Percentiles rank a stretch among this genome's conserved stretches.
phyloP scores from a whole-genome alignment of 2,888 invertebrate species.

The Plagodis dolabraria region DNA sequence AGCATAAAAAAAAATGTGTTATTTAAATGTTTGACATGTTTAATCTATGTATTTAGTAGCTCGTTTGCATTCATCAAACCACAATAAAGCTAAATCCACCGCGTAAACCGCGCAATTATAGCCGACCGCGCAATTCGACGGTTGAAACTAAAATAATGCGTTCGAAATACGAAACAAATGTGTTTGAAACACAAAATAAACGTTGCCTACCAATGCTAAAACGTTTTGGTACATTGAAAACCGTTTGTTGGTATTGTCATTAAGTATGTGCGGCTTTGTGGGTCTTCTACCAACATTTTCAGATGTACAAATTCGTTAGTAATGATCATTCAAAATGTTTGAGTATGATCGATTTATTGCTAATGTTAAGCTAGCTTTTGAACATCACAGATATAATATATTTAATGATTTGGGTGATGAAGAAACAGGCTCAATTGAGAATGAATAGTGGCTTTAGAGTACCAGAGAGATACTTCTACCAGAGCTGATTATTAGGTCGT shows the following conservation, averaged over 20 bases:
- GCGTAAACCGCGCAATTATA: slow-evolving; percentile 72
- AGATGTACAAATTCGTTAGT: slow-evolving; percentile 1
- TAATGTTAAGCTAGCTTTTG: too few relatives aligned
- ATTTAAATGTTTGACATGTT: too few relatives aligned
- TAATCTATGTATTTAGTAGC: slow-evolving; percentile 30
- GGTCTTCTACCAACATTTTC: slow-evolving; percentile 13
- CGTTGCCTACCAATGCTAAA: slow-evolving; percentile 17
- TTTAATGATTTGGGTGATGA: too few relatives aligned
- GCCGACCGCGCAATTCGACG: slow-evolving; percentile 60
- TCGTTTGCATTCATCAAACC: slow-evolving; percentile 46
- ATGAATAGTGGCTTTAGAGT: too few relatives aligned
- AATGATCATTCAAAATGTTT: background rate
- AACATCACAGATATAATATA: too few relatives aligned
- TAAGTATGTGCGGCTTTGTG: slow-evolving; percentile 38
- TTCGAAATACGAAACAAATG: slow-evolving; percentile 64
- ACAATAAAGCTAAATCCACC: slow-evolving; percentile 64
- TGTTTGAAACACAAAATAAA: slow-evolving; percentile 34
- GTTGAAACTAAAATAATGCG: slow-evolving; percentile 70
- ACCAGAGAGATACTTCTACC: too few relatives aligned
- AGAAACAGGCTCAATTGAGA: too few relatives aligned
- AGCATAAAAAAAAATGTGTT: too few relatives aligned
- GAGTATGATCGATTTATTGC: too few relatives aligned
- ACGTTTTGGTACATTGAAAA: slow-evolving; percentile 10
- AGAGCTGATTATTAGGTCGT: too few relatives aligned
- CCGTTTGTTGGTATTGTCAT: slow-evolving; percentile 16